phyloP scores from a whole-genome alignment of 2,797 vertebrate species.

The Taeniopygia guttata region DNA sequence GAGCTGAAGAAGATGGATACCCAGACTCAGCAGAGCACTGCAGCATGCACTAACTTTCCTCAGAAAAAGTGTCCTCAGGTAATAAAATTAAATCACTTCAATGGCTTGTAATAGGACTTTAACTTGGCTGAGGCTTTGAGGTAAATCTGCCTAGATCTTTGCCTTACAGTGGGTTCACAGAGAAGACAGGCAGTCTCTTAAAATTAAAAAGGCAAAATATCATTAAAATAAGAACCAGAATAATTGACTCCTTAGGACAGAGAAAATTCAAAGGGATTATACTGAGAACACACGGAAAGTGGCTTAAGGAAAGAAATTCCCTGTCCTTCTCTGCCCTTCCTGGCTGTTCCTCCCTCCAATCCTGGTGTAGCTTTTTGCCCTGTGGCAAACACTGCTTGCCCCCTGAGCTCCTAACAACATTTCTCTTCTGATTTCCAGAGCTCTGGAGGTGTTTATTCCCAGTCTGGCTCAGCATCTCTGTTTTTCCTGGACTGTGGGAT shows the following conservation, averaged over 20 bases:
- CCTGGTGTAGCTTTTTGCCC: background rate
- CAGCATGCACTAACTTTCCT: background rate
- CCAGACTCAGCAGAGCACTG: background rate
- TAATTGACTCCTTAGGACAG: background rate
- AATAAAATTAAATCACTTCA: conserved; percentile 45
- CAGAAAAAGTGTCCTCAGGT: conserved; percentile 14
- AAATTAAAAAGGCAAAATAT: conserved; percentile 25
- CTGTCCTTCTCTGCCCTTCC: background rate
- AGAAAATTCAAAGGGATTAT: background rate
- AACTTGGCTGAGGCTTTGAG: conserved; percentile 1
- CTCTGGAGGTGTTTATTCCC: background rate
- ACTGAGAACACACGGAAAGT: background rate
- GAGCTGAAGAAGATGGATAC: background rate
- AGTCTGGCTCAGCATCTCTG: background rate
- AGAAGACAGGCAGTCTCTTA: conserved; percentile 4
- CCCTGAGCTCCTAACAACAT: background rate
- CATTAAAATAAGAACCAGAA: background rate
- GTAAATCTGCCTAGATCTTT: background rate
- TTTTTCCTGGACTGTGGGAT: background rate
- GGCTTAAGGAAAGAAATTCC: background rate
- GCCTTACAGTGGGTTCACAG: background rate
- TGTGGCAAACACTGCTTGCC: background rate
- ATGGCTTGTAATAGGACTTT: conserved; percentile 25
- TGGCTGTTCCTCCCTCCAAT: background rate
- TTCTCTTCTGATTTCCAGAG: background rate